Evolutionary conservation across 2,888 invertebrate species (phyloP).

Genomic region (Cepaea hortensis): DNA sequence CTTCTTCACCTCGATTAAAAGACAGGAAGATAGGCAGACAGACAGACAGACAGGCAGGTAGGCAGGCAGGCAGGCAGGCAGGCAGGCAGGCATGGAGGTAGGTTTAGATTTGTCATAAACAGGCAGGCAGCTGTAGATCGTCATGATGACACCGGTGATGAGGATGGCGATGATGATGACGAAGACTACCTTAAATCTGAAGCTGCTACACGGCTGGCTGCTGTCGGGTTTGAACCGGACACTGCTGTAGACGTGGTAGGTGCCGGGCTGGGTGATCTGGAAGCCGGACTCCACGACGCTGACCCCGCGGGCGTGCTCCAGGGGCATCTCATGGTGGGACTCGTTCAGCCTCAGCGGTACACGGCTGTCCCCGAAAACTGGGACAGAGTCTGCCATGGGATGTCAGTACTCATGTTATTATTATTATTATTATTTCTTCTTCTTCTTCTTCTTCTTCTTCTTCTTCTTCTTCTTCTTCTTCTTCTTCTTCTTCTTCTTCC

Average conservation of each 20-base stretch:
- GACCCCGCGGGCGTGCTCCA: not conserved
- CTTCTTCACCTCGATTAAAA: not conserved
- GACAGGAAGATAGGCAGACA: not conserved
- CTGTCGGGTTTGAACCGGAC: constrained; percentile 10
- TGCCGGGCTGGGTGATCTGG: not conserved
- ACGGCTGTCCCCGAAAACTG: not conserved
- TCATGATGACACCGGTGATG: not conserved
- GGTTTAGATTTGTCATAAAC: too few species aligned
- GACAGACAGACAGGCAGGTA: too few species aligned
- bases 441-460: too few species aligned
- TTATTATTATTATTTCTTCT: too few species aligned
- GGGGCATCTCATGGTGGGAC: not conserved
- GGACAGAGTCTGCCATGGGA: not conserved
- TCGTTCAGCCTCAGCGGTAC: constrained; percentile 1
- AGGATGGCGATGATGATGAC: not conserved
- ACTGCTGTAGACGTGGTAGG: not conserved
- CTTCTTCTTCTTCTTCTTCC: too few species aligned
- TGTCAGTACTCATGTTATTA: too few species aligned
- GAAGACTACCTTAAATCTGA: not conserved
- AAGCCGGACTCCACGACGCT: not conserved
- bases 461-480: too few species aligned
- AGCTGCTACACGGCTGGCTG: not conserved
- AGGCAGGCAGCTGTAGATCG: not conserved
- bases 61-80: too few species aligned
- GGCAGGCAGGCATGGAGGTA: not conserved